Evolutionary conservation across 2,113 vertebrate genomes (phyloP).

Genomic region (Octodon degus): DNA sequence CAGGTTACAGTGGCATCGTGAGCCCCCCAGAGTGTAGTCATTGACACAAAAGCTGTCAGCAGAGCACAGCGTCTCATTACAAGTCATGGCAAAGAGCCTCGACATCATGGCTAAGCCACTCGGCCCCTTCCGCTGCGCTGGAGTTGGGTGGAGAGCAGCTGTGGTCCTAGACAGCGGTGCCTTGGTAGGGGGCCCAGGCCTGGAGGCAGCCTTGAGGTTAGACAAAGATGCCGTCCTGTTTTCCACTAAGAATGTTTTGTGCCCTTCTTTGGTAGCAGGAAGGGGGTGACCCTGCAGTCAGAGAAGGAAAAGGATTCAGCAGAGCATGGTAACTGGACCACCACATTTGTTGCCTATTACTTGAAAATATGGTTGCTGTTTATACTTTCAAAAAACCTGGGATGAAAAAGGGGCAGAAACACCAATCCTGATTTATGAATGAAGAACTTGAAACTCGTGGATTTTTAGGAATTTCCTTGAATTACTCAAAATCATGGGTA

Average conservation of each 20-base stretch:
- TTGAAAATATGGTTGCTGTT: not conserved
- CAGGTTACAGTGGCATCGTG: slow-evolving; percentile 94
- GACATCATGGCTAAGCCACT: slow-evolving; percentile 68
- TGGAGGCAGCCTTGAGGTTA: slow-evolving; percentile 83
- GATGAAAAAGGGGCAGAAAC: not conserved
- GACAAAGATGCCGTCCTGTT: slow-evolving; percentile 84
- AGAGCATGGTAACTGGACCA: not conserved
- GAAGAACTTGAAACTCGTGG: not conserved
- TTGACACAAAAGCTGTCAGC: slow-evolving; percentile 94
- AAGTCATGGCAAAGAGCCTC: slow-evolving; percentile 88
- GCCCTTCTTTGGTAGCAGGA: slow-evolving; percentile 86
- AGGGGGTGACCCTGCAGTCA: slow-evolving; percentile 90
- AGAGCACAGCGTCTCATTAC: slow-evolving; percentile 93
- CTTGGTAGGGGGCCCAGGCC: slow-evolving; percentile 72
- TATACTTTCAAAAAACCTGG: not conserved
- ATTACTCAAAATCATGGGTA: not conserved
- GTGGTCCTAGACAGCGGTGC: slow-evolving; percentile 48
- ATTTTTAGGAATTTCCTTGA: not conserved
- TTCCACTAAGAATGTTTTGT: slow-evolving; percentile 89
- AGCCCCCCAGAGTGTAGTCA: slow-evolving; percentile 91
- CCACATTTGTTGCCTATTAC: not conserved
- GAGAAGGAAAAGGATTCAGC: slow-evolving; percentile 13
- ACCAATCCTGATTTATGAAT: not conserved
- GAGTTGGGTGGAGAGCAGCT: not conserved
- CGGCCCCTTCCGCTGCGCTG: slow-evolving; percentile 17